Evolutionary conservation across 2,797 vertebrate genomes (phyloP), one percentile per base, ranked within the genome.

Genomic region (Microctenopoma stevenorrisi): DNA sequence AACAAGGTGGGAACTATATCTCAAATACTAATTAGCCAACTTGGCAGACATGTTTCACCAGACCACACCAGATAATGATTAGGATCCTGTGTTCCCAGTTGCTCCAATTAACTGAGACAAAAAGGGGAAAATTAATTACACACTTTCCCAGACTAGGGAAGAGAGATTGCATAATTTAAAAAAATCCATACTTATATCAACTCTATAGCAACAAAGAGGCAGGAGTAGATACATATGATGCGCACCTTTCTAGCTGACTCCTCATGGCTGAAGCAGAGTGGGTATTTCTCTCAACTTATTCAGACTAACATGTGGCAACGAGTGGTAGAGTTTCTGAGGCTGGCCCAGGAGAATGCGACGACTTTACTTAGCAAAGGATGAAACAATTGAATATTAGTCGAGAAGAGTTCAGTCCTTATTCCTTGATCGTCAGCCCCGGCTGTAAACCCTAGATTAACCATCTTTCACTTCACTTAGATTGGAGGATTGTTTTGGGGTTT

Each of bases 41-140:
- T 74, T 71, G 71, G 85, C 75, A 78, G 74, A 73, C 76, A 72
- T 68, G 72, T 86, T 88, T 82, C 58, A 83, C 76, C 68, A 83
- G 78, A 81, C 53, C 81, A 76, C 79, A 72, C 57, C 75, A 67
- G 83, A 88, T 87, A 84, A 90, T 90, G 80, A 88, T 68, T 58
- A 50, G 59, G 68, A 81, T 81, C 71, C 60, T 64, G 54, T 54
- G 83, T 82, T 88, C 76, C 68, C 72, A 74, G 76, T 82, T 51
- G 49, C 43, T 72, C 67, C 65, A 64, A 79, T 79, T 79, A 80
- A 85, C 75, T 52, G 74, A 72, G 52, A 49, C 60, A 83, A 72
- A 76, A 48, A 50, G 48, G 25, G 57, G n/a, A 66, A 74, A 90
- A 87, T 90, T 62, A 91, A 90, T 91, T 86, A 88, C 81, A 85